These are phyloP conservation scores for Nysson spinosus DNA, from an alignment of 2,888 invertebrate genomes.

Conservation along the genomic window DNA sequence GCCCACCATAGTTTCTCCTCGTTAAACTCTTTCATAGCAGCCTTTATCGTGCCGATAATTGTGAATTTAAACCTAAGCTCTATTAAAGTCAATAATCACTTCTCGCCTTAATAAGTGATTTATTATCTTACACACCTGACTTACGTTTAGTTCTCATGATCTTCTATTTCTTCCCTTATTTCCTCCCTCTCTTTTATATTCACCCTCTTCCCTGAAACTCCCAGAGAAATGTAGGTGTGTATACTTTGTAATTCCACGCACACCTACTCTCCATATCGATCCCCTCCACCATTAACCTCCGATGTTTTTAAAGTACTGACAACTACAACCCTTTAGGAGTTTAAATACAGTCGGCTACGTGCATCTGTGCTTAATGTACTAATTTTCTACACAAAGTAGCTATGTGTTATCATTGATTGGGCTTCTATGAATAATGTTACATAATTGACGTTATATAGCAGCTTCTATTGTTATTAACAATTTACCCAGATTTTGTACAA, in stretches of 20 bases:
- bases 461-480: too few relatives aligned
- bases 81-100: neutral
- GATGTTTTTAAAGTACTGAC: constrained; percentile 44
- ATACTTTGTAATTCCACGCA: constrained; percentile 21
- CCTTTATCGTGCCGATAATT: neutral
- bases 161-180: constrained; percentile 9
- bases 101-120: neutral
- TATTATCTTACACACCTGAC: too few relatives aligned
- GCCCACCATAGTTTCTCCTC: neutral
- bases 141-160: neutral
- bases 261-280: constrained; percentile 47
- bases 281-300: constrained; percentile 42
- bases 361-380: neutral
- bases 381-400: neutral
- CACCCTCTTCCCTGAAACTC: neutral
- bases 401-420: too few relatives aligned
- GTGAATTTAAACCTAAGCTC: neutral
- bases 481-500: too few relatives aligned
- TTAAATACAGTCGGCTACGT: constrained; percentile 4
- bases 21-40: neutral
- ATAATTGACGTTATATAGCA: too few relatives aligned
- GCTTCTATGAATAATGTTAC: too few relatives aligned
- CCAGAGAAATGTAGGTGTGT: neutral
- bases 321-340: constrained; percentile 31
- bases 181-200: constrained; percentile 1